Evolutionary conservation across 2,113 vertebrate genomes (phyloP).

Genomic region (Dunckerocampus dactyliophorus): DNA sequence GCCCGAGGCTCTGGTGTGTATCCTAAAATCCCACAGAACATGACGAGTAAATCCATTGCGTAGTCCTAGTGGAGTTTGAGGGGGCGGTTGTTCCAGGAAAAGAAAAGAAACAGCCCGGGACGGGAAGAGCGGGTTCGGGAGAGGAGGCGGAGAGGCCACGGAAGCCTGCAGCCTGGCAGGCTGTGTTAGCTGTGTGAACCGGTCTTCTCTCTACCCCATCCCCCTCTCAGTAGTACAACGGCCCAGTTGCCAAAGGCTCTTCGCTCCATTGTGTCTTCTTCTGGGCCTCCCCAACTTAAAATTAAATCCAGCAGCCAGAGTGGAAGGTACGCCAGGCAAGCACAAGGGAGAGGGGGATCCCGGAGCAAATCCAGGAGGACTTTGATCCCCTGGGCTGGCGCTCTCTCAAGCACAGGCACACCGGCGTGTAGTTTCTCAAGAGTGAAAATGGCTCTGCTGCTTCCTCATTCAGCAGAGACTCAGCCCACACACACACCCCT

Average conservation of each 20-base stretch:
- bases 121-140: conserved; percentile 46
- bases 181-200: conserved; percentile 76
- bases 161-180: conserved; percentile 69
- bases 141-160: conserved; percentile 44
- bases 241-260: conserved; percentile 78
- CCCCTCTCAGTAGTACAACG: conserved; percentile 76
- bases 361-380: conserved; percentile 40
- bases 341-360: conserved; percentile 11
- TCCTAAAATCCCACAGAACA: conserved; percentile 61
- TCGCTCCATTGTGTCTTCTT: conserved; percentile 74
- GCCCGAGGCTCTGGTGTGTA: conserved; percentile 47
- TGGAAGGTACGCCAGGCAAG: conserved; percentile 19
- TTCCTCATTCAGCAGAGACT: conserved; percentile 76
- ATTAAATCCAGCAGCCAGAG: conserved; percentile 46
- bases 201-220: conserved; percentile 76
- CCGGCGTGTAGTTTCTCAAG: conserved; percentile 74
- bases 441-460: conserved; percentile 79
- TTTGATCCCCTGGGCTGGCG: conserved; percentile 40
- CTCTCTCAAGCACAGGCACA: conserved; percentile 44
- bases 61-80: conserved; percentile 41
- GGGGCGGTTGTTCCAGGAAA: conserved; percentile 45
- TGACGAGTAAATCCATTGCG: conserved; percentile 53
- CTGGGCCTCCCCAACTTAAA: conserved; percentile 60
- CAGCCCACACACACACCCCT: conserved; percentile 71
- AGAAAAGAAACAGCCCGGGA: conserved; percentile 45